Base-by-base conservation (phyloP, 2,113 vertebrate species). In the Percopsis transmontana region DNA sequence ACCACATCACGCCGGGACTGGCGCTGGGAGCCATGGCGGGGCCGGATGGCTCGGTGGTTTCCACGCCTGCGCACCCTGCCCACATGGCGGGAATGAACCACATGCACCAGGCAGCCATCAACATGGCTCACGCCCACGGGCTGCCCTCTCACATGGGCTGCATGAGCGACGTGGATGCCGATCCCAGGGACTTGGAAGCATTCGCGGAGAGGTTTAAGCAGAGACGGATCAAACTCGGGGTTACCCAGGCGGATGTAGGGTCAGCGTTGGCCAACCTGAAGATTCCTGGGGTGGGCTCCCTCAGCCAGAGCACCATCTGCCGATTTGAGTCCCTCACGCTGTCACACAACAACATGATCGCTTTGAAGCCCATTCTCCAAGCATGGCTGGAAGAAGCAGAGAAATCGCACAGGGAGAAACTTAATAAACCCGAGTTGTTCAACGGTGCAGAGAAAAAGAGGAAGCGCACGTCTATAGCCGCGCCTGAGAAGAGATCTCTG, bases 281-380 rank as follows among this genome's bases (percentile, higher is more conserved):
- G 94, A 99, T 99, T 84, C 97, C 96, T 2, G 97, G 97, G 15
- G 97, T 99, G 86, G 97, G 97, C 48, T 99, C 96, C 47, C 95
- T 99, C 47, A 99, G 97, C 90, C 97, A 99, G 84, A 99, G 97
- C 92, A 98, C 97, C 88, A 99, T 99, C 92, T 99, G 97, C 87
- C 92, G 97, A 76, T 99, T 99, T 83, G 97, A 99, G 87, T 99
- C 97, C 1, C 96, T 99, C 57, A 98, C 97, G 14, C 90, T 99
- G 57, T 98, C 96, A 6, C 97, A 99, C 93, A 99, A 99, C 92
- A 99, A 99, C 85, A 99, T 99, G 97, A 99, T 98, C 69, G 96
- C 96, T 14, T 92, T 98, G 77, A 98, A 98, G 70, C 97, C 97
- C 88, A 98, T 99, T 82, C 91, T 99, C 80, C 97, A 99, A 91